phyloP scores from a whole-genome alignment of 1,140 invertebrate species.

The Calycopis cecrops region DNA sequence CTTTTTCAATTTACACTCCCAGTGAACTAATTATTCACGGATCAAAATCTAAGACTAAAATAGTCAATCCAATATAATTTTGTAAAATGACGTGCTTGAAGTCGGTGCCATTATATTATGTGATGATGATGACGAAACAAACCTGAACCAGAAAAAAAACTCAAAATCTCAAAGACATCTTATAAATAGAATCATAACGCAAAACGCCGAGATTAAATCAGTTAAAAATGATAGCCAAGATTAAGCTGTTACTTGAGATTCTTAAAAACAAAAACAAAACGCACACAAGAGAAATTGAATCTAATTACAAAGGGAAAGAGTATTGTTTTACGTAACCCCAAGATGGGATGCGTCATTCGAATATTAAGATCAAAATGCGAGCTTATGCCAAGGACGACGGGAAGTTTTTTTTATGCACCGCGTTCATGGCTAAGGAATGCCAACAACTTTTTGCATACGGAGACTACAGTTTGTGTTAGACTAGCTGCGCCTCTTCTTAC shows the following conservation, averaged over 20 bases:
- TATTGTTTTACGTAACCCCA: neutral
- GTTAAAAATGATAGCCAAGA: neutral
- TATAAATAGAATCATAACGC: neutral
- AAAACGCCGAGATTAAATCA: constrained; percentile 9
- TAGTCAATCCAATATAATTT: no score
- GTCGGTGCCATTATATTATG: no score
- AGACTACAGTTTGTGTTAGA: no score
- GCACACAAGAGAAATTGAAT: neutral
- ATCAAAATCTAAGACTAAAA: no score
- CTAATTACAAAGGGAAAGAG: neutral
- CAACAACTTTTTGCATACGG: constrained; percentile 7
- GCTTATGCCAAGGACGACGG: constrained; percentile 3
- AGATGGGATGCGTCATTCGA: neutral
- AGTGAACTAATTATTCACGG: no score
- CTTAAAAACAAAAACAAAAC: no score
- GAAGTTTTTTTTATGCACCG: constrained; percentile 4
- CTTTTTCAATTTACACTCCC: no score
- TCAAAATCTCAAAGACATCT: no score
- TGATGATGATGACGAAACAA: no score
- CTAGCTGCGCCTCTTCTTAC: no score
- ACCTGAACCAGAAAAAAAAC: no score
- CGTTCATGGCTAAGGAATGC: constrained; percentile 4
- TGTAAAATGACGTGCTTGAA: no score
- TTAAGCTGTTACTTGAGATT: constrained; percentile 2
- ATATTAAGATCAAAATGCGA: constrained; percentile 9